These are phyloP conservation scores for Discoglossus pictus DNA, from an alignment of 2,797 vertebrate genomes.

Conservation along the genomic window DNA sequence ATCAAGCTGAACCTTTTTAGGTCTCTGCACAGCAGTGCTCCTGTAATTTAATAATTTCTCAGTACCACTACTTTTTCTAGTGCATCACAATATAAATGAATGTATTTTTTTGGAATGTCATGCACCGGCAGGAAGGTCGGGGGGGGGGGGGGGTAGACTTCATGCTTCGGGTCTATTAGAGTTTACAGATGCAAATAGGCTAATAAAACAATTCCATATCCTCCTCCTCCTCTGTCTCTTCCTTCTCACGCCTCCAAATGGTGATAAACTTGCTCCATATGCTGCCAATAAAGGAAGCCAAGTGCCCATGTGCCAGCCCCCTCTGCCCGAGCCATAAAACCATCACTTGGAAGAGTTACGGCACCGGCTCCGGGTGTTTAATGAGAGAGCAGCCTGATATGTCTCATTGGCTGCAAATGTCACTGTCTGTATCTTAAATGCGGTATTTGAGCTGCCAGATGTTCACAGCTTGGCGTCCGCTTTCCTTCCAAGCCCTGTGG, in stretches of 20 bases:
- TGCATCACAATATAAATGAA: no score
- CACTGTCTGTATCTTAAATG: slow-evolving; percentile 61
- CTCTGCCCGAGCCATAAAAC: slow-evolving; percentile 72
- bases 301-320: slow-evolving; percentile 74
- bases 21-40: no score
- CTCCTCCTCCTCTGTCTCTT: slow-evolving; percentile 31
- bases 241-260: slow-evolving; percentile 63
- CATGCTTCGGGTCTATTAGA: slow-evolving; percentile 77
- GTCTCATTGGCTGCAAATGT: slow-evolving; percentile 64
- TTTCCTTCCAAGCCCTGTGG: no score
- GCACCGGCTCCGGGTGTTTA: slow-evolving; percentile 61
- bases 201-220: slow-evolving; percentile 74
- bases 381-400: slow-evolving; percentile 65
- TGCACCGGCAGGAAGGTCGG: background rate
- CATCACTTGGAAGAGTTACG: slow-evolving; percentile 83
- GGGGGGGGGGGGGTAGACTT: slow-evolving; percentile 52
- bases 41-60: no score
- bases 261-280: slow-evolving; percentile 77
- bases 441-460: slow-evolving; percentile 57
- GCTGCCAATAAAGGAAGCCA: slow-evolving; percentile 72
- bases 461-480: slow-evolving; percentile 35
- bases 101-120: no score
- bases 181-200: slow-evolving; percentile 74
- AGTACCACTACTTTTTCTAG: no score
- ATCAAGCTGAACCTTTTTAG: no score